phyloP scores from a whole-genome alignment of 2,888 invertebrate genomes.

The Calameuta filiformis region DNA sequence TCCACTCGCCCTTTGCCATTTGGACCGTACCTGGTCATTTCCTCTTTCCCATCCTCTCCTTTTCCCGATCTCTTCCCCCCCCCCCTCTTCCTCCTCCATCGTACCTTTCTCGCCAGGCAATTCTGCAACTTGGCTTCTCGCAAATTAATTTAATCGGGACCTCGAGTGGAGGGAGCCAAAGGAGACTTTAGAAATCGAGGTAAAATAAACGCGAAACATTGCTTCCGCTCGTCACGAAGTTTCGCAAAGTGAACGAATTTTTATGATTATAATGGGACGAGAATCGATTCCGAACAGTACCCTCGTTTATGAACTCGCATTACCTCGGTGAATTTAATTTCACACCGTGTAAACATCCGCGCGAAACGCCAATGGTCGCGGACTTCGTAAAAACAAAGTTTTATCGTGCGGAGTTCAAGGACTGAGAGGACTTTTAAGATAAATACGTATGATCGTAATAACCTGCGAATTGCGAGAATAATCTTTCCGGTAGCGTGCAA shows the following conservation, averaged over 20 bases:
- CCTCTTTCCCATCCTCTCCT: not conserved
- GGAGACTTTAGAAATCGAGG: slow-evolving; percentile 1
- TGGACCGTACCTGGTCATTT: not conserved
- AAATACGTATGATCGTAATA: not conserved
- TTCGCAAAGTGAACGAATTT: not conserved
- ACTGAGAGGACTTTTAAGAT: not conserved
- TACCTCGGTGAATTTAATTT: not conserved
- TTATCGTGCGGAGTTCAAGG: not conserved
- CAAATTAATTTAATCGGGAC: slow-evolving; percentile 15
- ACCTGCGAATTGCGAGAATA: not conserved
- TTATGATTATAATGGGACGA: not conserved
- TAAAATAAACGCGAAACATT: not conserved
- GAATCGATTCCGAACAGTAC: not conserved
- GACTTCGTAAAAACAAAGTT: not conserved
- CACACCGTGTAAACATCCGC: not conserved
- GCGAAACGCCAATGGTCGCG: not conserved
- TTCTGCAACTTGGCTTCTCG: not conserved
- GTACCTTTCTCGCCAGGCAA: slow-evolving; percentile 5
- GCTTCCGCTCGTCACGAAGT: not conserved
- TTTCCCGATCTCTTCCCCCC: slow-evolving; percentile 7
- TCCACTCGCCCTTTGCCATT: not conserved
- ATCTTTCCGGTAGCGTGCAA: not conserved
- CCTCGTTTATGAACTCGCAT: not conserved
- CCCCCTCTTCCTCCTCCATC: slow-evolving; percentile 9
- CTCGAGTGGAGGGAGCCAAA: not conserved